Percentiles rank a stretch among this genome's conserved stretches.
phyloP scores from a whole-genome alignment of 2,113 vertebrate genomes.

The Vulpes ferrilata region DNA sequence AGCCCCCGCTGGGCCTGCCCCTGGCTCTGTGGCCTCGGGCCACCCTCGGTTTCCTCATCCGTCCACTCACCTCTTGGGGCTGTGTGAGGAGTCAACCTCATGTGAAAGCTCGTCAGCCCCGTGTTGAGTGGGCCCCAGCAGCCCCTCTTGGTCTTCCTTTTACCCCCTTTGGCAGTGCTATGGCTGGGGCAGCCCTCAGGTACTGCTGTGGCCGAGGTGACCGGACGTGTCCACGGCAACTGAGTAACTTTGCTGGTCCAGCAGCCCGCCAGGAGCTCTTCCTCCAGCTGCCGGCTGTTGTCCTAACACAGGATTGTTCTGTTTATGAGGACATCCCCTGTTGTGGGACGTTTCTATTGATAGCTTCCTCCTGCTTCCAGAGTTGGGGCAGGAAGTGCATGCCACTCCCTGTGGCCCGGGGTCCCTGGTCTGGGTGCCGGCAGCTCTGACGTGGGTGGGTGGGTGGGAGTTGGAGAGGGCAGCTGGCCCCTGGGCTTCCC shows the following conservation, averaged over 20 bases:
- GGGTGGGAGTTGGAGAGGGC: not conserved
- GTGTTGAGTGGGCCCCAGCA: not conserved
- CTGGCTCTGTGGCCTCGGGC: not conserved
- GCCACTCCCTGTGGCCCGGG: constrained; percentile 25
- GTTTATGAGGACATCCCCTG: constrained; percentile 74
- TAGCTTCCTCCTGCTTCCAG: constrained; percentile 49
- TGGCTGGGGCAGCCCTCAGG: not conserved
- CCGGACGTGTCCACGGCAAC: accelerated
- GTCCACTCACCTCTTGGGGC: not conserved
- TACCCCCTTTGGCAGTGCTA: not conserved
- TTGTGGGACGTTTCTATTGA: constrained; percentile 80
- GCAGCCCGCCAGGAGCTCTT: accelerated
- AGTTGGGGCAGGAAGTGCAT: constrained; percentile 36
- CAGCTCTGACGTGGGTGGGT: not conserved
- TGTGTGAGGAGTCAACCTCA: not conserved
- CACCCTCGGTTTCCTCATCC: constrained; percentile 51
- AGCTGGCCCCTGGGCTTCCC: not conserved
- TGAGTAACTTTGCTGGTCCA: not conserved
- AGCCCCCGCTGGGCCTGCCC: not conserved
- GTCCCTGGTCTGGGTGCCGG: not conserved
- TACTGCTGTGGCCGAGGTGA: not conserved
- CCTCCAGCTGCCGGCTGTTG: constrained; percentile 1
- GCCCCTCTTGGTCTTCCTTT: not conserved
- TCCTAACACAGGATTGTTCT: constrained; percentile 80
- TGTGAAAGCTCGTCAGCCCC: accelerated